Base-by-base conservation (phyloP, 2,888 invertebrate species). In the Cryptus armator region DNA sequence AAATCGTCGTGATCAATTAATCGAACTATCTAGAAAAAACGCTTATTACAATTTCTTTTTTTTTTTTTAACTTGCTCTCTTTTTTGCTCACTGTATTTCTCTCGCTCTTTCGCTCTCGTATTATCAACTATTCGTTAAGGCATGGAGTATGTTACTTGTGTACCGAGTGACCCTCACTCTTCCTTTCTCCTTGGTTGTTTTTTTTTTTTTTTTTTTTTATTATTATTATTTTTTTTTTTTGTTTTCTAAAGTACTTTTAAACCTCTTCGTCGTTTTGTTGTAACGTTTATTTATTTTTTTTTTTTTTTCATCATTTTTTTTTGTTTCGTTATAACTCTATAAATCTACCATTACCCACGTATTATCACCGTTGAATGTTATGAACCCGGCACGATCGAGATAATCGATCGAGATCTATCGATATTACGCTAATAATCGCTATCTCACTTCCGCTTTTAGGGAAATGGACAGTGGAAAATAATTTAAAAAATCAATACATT, bases 81-180 rank as follows among this genome's bases (percentile, higher is more conserved):
- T 68, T 81, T 79, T 83, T 79, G 66, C 86, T 79, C 82, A 56
- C 72, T 82, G 72, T 56, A 83, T 84, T 67, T 80, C 37, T 78
- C 81, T 72, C 62, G 80, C 81, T 80, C 81, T 79, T 64, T 80
- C 24, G 59, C 72, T 85, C 89, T 85, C 89, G 88, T 89, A 90
- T 91, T 85, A 85, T 90, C 92, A 93, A 93, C 92, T 91, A 91
- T 91, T 86, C 90, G 89, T 91, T 92, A 93, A 93, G 93, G 93
- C 93, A 93, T 93, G 92, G 92, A 93, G 93, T 93, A 93, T 92
- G 90, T 93, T 91, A 91, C 89, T 92, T 91, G 89, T 91, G 89
- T 91, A 84, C 53, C 89, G 90, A 91, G 90, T 91, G 90, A 77
- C 53, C 62, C 51, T 83, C 76, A 84, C 85, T 81, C 87, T 77